Base-by-base conservation (phyloP, 1,140 invertebrate species). In the Papilio helenus region DNA sequence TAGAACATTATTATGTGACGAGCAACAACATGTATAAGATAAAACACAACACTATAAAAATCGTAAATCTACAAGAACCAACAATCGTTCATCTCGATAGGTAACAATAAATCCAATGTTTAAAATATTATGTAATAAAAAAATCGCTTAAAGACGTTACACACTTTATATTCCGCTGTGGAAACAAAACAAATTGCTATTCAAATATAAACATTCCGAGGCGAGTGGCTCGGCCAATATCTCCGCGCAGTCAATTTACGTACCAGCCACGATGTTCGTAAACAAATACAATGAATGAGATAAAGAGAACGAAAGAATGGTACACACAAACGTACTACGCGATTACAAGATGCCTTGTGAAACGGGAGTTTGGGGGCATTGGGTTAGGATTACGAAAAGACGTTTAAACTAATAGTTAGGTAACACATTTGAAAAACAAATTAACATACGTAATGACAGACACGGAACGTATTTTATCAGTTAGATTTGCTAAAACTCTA, bases 181-280 rank as follows among this genome's bases (percentile, higher is more conserved):
- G 72, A 73, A 73, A 73, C 72, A 73, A 73, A 73, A 73, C 72
- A 73, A 73, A 73, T 73, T 73, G 39, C 72, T 73, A 73, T 73
- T 73, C 72, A 73, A 73, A 73, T 73, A 46, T 73, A 73, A 73
- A 73, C 72, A 73, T 73, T 73, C 42, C 72, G 39, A 42, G 2
- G 39, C 39, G 72, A 46, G 42, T 46, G n/a, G 72, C 72, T 49
- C n/a, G 42, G 39, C 26, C 72, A 73, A 73, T 73, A 73, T 73
- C 42, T 73, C 71, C 18, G 34, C 72, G 72, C 72, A 73, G 72
- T 73, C 39, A 73, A 73, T 73, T 44, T 72, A 73, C 39, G 72
- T 73, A 73, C 18, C 39, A 8, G 72, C 18, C n/a, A 20, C 42
- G 42, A 42, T 42, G n/a, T 73, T 73, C 72, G 72, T 73, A 73